Evolutionary conservation across 2,113 vertebrate genomes (phyloP).

Genomic region (Hypanus sabinus): DNA sequence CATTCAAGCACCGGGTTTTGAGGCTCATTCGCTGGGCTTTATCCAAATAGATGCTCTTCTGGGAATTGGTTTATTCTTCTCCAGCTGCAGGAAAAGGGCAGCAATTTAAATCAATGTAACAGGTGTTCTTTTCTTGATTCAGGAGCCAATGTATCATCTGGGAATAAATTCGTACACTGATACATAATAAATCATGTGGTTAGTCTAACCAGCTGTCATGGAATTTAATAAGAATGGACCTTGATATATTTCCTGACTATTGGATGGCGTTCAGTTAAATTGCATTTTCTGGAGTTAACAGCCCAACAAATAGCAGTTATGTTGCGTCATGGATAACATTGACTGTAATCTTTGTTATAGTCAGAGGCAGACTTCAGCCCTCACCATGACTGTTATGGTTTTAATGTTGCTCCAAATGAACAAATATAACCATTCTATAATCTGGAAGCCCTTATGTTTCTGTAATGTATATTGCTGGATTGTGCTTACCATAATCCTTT

Average conservation of each 20-base stretch:
- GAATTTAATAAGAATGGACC: not conserved
- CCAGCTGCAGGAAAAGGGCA: not conserved
- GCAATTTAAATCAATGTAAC: conserved; percentile 22
- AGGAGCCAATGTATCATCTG: not conserved
- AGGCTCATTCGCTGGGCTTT: not conserved
- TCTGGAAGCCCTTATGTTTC: not conserved
- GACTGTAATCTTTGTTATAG: not conserved
- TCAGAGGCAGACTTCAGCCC: not conserved
- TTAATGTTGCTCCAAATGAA: not conserved
- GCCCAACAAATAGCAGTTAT: not conserved
- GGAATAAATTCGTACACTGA: conserved; percentile 1
- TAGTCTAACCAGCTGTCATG: not conserved
- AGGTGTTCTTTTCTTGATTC: not conserved
- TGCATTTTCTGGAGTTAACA: not conserved
- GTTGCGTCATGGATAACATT: not conserved
- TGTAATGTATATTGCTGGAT: conserved; percentile 9
- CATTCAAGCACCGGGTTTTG: not conserved
- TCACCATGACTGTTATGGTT: not conserved
- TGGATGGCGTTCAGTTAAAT: not conserved
- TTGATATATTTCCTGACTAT: not conserved
- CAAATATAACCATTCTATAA: not conserved
- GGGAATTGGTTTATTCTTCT: not conserved
- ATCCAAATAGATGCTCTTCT: not conserved
- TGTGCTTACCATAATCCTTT: not conserved
- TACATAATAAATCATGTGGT: not conserved